Percentiles rank a stretch among this genome's conserved stretches.
Evolutionary conservation across 2,113 vertebrate genomes (phyloP).

Genomic region (Genyomyrus donnyi): DNA sequence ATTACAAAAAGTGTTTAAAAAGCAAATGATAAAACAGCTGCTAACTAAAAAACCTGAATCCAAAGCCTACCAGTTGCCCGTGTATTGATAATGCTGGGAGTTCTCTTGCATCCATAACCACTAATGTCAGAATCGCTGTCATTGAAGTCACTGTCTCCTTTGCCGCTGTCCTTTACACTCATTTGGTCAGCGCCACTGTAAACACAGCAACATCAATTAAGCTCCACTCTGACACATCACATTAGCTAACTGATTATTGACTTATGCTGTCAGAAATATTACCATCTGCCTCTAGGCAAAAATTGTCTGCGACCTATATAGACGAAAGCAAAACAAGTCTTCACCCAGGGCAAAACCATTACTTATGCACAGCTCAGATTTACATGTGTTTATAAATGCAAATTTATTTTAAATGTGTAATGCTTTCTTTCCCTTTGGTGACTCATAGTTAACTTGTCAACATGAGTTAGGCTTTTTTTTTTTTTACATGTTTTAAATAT

Average conservation of each 20-base stretch:
- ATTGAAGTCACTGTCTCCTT: slow-evolving; percentile 67
- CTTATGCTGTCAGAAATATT: slow-evolving; percentile 12
- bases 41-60: background rate
- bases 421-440: background rate
- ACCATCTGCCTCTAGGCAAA: background rate
- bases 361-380: background rate
- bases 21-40: background rate
- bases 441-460: slow-evolving; percentile 5
- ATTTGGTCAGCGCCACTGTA: slow-evolving; percentile 60
- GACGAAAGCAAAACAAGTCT: background rate
- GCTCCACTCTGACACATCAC: slow-evolving; percentile 41
- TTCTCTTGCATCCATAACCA: slow-evolving; percentile 51
- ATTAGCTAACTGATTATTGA: slow-evolving; percentile 42
- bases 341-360: background rate
- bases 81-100: slow-evolving; percentile 48
- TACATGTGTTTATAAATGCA: background rate
- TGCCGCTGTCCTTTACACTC: slow-evolving; percentile 67
- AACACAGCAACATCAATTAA: slow-evolving; percentile 50
- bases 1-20: background rate
- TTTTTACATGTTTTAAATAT: background rate
- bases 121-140: slow-evolving; percentile 59
- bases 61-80: slow-evolving; percentile 44
- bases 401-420: background rate
- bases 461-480: background rate
- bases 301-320: background rate